Percentiles rank a stretch among this genome's conserved stretches.
Conservation (phyloP, 2,113 vertebrate genomes). For the Chionomys nivalis region DNA sequence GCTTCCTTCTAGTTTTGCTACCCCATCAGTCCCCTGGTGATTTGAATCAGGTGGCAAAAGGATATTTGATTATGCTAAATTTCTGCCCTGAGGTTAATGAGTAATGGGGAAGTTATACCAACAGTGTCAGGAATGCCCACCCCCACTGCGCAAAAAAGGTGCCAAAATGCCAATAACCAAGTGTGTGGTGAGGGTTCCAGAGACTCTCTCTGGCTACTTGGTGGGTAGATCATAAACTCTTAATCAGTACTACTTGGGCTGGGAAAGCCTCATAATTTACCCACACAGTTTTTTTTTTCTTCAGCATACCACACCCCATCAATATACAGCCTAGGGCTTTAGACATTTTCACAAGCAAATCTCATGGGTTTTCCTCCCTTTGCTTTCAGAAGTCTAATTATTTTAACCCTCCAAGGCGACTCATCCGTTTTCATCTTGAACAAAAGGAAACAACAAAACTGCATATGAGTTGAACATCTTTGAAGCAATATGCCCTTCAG, state of each 20-base stretch:
- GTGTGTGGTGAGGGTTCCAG: constrained; percentile 79
- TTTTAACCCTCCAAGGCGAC: constrained; percentile 61
- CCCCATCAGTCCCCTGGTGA: not conserved
- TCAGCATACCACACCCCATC: constrained; percentile 80
- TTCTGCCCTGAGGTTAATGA: constrained; percentile 64
- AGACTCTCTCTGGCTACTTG: constrained; percentile 76
- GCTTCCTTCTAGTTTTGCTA: constrained; percentile 33
- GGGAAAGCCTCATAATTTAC: constrained; percentile 83
- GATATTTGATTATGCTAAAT: constrained; percentile 76
- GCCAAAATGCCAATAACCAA: constrained; percentile 79
- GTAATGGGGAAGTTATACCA: constrained; percentile 66
- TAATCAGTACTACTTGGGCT: constrained; percentile 85
- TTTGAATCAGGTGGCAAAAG: constrained; percentile 73
- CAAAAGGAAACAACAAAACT: not conserved
- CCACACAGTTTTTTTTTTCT: constrained; percentile 83
- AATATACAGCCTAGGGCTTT: constrained; percentile 83
- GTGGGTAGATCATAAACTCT: constrained; percentile 85
- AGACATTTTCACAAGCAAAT: constrained; percentile 81
- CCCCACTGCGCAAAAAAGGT: constrained; percentile 73
- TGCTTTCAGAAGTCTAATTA: constrained; percentile 48
- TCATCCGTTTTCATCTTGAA: constrained; percentile 13
- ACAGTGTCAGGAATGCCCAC: constrained; percentile 70
- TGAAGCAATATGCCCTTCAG: not conserved
- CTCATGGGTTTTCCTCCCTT: constrained; percentile 79
- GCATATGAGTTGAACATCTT: constrained; percentile 31